A percentile compares a stretch with the other conserved stretches of the same genome.
These are phyloP conservation scores for Lagodon rhomboides DNA, from an alignment of 2,797 vertebrate species.

Conservation along the genomic window DNA sequence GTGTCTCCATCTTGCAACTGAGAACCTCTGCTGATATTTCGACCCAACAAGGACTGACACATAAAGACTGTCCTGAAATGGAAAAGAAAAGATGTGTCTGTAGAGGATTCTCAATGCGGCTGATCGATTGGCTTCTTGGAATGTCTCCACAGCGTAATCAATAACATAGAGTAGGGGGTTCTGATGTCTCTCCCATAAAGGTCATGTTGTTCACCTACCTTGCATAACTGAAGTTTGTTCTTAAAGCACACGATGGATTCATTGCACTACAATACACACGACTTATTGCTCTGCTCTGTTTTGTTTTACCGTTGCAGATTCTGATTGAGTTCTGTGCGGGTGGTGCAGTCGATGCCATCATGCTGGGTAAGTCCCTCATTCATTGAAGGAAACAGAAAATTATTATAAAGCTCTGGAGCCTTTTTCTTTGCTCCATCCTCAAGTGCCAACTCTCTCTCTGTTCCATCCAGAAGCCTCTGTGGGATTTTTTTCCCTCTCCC, in stretches of 20 bases:
- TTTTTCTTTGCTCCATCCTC: constrained; percentile 62
- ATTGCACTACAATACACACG: not conserved
- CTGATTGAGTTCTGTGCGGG: constrained; percentile 99
- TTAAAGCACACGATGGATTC: not conserved
- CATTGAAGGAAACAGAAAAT: constrained; percentile 57
- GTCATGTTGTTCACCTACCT: constrained; percentile 13
- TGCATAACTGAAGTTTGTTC: not conserved
- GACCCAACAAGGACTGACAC: not conserved
- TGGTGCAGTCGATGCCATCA: constrained; percentile 98
- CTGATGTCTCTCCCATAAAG: constrained; percentile 35
- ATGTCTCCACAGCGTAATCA: constrained; percentile 36
- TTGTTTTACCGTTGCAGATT: constrained; percentile 87
- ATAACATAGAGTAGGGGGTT: constrained; percentile 23
- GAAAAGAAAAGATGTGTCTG: constrained; percentile 6
- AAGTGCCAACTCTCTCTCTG: constrained; percentile 63
- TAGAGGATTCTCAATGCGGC: constrained; percentile 1
- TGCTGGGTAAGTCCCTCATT: constrained; percentile 92
- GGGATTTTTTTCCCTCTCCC: constrained; percentile 49
- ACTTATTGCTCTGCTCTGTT: constrained; percentile 26
- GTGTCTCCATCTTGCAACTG: not conserved
- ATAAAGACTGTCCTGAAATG: constrained; percentile 18
- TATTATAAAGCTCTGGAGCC: constrained; percentile 32
- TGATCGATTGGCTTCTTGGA: constrained; percentile 37
- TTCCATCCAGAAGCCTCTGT: constrained; percentile 66
- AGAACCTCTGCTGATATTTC: constrained; percentile 3